Evolutionary conservation across 2,113 vertebrate species (phyloP).

Genomic region (Myotis lucifugus): DNA sequence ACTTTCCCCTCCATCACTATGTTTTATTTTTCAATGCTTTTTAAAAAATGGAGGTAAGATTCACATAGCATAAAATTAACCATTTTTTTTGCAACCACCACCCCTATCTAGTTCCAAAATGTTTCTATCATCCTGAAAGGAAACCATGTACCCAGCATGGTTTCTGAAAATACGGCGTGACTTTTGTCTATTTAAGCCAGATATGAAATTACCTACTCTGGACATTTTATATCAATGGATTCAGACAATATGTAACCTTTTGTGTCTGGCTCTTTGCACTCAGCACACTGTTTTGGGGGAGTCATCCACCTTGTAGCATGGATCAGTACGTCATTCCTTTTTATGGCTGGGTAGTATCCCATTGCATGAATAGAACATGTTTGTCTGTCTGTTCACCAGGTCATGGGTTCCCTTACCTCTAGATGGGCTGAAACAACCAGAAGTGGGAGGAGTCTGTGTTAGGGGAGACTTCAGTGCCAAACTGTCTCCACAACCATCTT

Average conservation of each 20-base stretch:
- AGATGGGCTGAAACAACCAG: background rate
- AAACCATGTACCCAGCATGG: background rate
- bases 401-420: background rate
- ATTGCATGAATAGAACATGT: accelerated
- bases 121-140: background rate
- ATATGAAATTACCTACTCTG: background rate
- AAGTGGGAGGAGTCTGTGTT: background rate
- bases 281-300: background rate
- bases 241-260: accelerated
- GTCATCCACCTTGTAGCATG: accelerated
- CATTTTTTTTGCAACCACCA: background rate
- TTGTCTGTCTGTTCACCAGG: background rate
- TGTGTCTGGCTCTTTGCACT: background rate
- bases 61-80: background rate
- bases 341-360: background rate
- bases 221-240: accelerated
- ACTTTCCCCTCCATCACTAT: background rate
- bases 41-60: background rate
- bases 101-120: background rate
- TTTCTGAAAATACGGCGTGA: no score
- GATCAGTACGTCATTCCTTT: no score
- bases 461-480: background rate
- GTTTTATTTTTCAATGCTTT: background rate
- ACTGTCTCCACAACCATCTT: background rate
- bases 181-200: no score